Base-by-base conservation (phyloP, 2,888 invertebrate species). In the Cylindroiulus punctatus region DNA sequence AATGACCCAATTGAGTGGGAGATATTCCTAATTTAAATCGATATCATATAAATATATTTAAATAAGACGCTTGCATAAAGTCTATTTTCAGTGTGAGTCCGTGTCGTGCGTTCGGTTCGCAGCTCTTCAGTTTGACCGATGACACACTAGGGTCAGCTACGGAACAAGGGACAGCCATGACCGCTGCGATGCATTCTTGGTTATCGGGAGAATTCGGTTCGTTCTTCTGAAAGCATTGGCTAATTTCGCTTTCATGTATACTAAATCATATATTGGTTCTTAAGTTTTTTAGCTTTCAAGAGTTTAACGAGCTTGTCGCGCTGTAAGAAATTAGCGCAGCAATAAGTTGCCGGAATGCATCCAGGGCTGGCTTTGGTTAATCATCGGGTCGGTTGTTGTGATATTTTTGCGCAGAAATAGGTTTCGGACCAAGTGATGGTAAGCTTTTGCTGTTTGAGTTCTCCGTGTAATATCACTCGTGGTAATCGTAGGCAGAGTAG, bases 1-100 rank as follows among this genome's bases (percentile, higher is more conserved):
- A 26, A 65, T 65, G 65, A 65, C 65, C 65, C 65, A 65, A 65
- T 65, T 65, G 65, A 65, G 65, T 65, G 65, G 65, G 65, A 5
- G 65, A 65, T n/a, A 65, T 65, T 65, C 65, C 65, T 65, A 65
- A 65, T 65, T 65, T 65, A 65, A 65, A 26, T 65, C 65, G 22
- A 65, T 65, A 65, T 65, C 22, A 26, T 65, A 65, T 65, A 65
- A 65, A 65, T 65, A 65, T 65, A 65, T 65, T 65, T 65, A 4
- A 65, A 65, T 65, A 26, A 65, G 65, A 26, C 65, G 26, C 26
- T 65, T 65, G 65, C 65, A 65, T 65, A 65, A 65, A 65, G 19
- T 65, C 65, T 65, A 65, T 65, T 65, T 65, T 65, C 22, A 65
- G 65, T 65, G 65, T 65, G 65, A 65, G 65, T 65, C 22, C 17